A percentile compares a stretch with the other conserved stretches of the same genome.
phyloP scores from a whole-genome alignment of 2,113 vertebrate species.

The Nettapus auritus region DNA sequence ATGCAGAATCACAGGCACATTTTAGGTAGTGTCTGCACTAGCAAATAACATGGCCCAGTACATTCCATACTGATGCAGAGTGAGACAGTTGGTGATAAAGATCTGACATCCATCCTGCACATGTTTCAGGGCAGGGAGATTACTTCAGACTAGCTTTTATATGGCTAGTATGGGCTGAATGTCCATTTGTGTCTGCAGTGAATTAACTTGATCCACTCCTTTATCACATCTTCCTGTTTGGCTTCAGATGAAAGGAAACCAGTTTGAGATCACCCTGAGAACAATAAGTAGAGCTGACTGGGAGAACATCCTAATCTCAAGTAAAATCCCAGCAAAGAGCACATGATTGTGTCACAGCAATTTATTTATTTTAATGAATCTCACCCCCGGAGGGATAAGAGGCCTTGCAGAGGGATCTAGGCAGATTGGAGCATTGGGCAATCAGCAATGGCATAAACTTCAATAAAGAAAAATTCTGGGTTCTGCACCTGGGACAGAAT shows the following conservation, averaged over 20 bases:
- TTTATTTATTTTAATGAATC: no score
- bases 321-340: neutral
- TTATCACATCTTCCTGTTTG: neutral
- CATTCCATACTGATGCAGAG: neutral
- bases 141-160: neutral
- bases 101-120: accelerated
- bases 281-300: neutral
- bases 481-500: no score
- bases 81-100: neutral
- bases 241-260: neutral
- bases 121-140: neutral
- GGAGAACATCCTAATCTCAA: neutral
- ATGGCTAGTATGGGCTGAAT: neutral
- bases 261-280: neutral
- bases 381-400: no score
- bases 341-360: neutral
- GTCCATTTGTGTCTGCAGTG: neutral
- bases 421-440: no score
- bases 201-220: neutral
- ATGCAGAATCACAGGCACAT: neutral
- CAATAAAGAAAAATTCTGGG: no score
- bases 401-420: no score
- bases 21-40: neutral
- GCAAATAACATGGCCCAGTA: neutral
- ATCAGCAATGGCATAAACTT: no score